Evolutionary conservation across 2,888 invertebrate genomes (phyloP), one percentile per base, ranked within the genome.

Genomic region (Ferdinandea cuprea): DNA sequence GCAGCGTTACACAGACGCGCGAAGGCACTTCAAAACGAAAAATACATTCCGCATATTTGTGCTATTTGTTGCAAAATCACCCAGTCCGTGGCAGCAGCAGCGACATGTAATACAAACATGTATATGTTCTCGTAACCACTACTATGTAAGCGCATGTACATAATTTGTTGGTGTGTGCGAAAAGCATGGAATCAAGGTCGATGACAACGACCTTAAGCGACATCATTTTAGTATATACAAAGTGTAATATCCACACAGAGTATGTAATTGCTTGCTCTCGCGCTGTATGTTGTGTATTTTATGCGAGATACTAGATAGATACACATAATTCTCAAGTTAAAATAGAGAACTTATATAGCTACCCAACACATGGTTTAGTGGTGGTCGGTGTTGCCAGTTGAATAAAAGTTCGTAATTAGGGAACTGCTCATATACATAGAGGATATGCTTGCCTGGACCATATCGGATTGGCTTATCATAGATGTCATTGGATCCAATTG

Each of bases 131-230:
- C 7, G 65, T 54, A 56, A 46, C 13, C 42, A 44, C 35, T 30
- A n/a, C n/a, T n/a, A n/a, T n/a, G n/a, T n/a, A n/a, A n/a, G n/a
- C n/a, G n/a, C n/a, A n/a, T n/a, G 58, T 46, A 21, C 15, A 19
- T 37, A 8, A 19, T 56, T 11, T 40, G 15, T 37, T 11, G 42
- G 56, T 71, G 59, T 72, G 32, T 21, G 32, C 48, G 68, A 59
- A 50, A 63, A 68, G 56, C 72, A 78, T 83, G 73, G 78, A 77
- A 84, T 84, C 84, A 84, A 84, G 84, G 84, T 84, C 84, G 84
- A 84, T 74, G 84, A 84, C 84, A 84, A 84, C 84, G 84, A 84
- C 84, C 84, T 84, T 84, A 79, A 74, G 68, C 77, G 73, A 76
- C 81, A 76, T 81, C 71, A 46, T 81, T 81, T 68, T 21, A 19